These are phyloP conservation scores for Chaetogeoica ovagalla DNA, from an alignment of 2,888 invertebrate species.

Conservation along the genomic window DNA sequence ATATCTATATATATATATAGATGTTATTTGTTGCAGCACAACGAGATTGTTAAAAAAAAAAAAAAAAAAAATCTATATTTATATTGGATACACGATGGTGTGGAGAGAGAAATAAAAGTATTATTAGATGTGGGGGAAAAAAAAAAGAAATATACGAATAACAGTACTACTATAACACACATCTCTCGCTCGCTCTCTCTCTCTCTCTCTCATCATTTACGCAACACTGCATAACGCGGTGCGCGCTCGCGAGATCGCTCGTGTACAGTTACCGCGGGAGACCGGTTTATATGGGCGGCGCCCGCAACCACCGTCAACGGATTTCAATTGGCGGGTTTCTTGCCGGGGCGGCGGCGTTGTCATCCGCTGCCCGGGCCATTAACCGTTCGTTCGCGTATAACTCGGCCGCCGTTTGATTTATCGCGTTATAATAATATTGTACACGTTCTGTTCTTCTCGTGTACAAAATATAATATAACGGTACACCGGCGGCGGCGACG, in stretches of 20 bases:
- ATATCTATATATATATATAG: too few species aligned
- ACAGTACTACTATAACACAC: too few species aligned
- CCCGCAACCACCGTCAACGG: neutral
- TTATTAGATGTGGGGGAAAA: too few species aligned
- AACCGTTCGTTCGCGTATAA: neutral
- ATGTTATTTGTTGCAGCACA: too few species aligned
- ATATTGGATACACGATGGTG: too few species aligned
- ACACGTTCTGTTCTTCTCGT: constrained; percentile 5
- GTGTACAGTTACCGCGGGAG: constrained; percentile 15
- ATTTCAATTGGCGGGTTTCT: constrained; percentile 48
- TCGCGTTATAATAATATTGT: neutral
- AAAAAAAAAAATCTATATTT: too few species aligned
- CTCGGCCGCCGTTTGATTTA: constrained; percentile 23
- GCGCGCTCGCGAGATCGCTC: neutral
- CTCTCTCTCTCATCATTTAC: too few species aligned
- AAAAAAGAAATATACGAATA: too few species aligned
- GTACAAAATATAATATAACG: constrained; percentile 4
- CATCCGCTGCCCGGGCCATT: constrained; percentile 19
- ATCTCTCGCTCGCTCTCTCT: too few species aligned
- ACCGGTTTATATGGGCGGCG: constrained; percentile 42
- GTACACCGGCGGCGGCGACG: constrained; percentile 9
- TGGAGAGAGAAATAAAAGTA: too few species aligned
- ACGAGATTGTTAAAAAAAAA: too few species aligned
- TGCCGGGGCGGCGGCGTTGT: constrained; percentile 17
- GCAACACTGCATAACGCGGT: constrained; percentile 9